Conservation (phyloP, 2,797 vertebrate genomes). For the Lutjanus campechanus region DNA sequence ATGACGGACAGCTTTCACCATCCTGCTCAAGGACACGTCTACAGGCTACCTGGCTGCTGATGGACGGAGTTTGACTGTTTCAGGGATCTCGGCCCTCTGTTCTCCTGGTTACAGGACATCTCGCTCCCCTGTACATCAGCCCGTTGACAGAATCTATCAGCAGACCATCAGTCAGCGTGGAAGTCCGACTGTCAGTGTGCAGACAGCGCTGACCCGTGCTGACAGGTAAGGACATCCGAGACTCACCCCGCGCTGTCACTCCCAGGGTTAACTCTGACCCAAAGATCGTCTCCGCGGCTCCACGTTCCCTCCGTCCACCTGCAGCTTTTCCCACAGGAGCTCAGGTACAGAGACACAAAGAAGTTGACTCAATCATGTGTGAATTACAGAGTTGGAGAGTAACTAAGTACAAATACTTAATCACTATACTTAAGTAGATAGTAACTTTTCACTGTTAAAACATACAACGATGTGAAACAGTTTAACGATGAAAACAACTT, state of each 20-base stretch:
- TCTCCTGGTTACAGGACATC: constrained; percentile 7
- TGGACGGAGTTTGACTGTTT: not conserved
- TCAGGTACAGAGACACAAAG: constrained; percentile 3
- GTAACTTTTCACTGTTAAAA: too few relatives aligned
- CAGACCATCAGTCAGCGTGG: constrained; percentile 43
- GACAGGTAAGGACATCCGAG: constrained; percentile 58
- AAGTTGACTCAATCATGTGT: constrained; percentile 24
- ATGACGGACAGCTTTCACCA: not conserved
- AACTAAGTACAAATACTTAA: too few relatives aligned
- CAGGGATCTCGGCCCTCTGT: constrained; percentile 17
- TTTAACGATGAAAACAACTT: too few relatives aligned
- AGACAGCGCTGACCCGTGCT: constrained; percentile 5
- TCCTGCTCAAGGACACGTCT: constrained; percentile 21
- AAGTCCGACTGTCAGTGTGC: constrained; percentile 18
- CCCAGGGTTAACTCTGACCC: constrained; percentile 24
- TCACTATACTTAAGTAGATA: too few relatives aligned
- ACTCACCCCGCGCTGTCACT: constrained; percentile 17
- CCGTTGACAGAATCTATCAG: constrained; percentile 63
- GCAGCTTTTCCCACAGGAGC: not conserved
- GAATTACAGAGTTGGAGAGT: constrained; percentile 7
- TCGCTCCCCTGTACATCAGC: constrained; percentile 27
- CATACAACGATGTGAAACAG: too few relatives aligned
- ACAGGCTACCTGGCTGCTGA: constrained; percentile 7
- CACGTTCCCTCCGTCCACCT: not conserved
- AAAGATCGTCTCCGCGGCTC: not conserved